Base-by-base conservation (phyloP, 2,888 invertebrate genomes). In the Nemotelus pantherinus region DNA sequence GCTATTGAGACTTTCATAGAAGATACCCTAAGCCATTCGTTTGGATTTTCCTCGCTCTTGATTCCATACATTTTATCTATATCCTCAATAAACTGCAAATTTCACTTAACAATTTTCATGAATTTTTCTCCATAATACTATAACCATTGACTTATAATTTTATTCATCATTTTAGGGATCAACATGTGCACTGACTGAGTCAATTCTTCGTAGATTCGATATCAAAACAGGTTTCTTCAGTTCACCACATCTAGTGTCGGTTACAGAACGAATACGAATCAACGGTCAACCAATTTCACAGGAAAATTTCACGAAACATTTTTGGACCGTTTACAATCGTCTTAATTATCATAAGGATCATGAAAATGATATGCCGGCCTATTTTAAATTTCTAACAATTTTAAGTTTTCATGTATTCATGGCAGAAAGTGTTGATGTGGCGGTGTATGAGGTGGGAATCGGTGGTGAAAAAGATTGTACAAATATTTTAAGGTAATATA, bases 401-500 rank as follows among this genome's bases (percentile, higher is more conserved):
- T 88, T 99, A 89, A 95, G 97, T 10, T 94, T 96, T 83, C 91
- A 96, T 84, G 90, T 97, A 50, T 99, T 99, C 88, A 83, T 95
- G 0, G 89, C 91, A 43, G 94, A 96, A 86, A 91, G 93, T 81
- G 93, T 97, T 7, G 97, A 99, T 86, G 98, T 97, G 0, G 96
- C 95, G 0, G 91, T 99, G 58, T 86, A 99, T 10, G 99, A 99
- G 89, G 99, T 99, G 48, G 99, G 99, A 50, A 97, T 99, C 81
- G 99, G 99, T 0, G 99, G 99, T 0, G 91, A 94, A 83, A 92
- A 93, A 80, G 99, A 99, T 87, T 94, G 93, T 83, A 99, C 99
- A 2, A 99, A 99, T 88, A 89, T 98, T 65, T 85, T 99, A 76
- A 91, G 91, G 94, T 94, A 86, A 82, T 80, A 81, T 47, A 45